A percentile compares a stretch with the other conserved stretches of the same genome.
phyloP scores from a whole-genome alignment of 1,140 invertebrate species.

The Paraescarpia echinospica region DNA sequence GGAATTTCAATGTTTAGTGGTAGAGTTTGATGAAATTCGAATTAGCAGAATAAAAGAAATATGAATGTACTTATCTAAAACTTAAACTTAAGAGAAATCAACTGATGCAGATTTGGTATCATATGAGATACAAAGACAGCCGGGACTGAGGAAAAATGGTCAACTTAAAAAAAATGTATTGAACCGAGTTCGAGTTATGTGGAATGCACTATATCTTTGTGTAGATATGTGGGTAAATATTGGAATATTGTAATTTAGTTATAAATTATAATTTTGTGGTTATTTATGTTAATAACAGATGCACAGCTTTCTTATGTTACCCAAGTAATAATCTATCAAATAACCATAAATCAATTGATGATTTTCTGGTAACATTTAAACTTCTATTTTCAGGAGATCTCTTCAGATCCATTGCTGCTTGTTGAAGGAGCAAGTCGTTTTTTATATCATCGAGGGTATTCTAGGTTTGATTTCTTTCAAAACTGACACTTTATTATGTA shows the following conservation, averaged over 20 bases:
- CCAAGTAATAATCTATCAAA: too few species aligned
- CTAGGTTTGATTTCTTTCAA: constrained; percentile 64
- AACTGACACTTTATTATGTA: too few species aligned
- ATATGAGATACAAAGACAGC: constrained; percentile 16
- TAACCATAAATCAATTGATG: not conserved
- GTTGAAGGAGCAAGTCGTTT: constrained; percentile 93
- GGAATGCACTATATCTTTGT: too few species aligned
- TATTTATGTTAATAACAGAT: not conserved
- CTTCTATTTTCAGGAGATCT: constrained; percentile 75
- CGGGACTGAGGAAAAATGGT: too few species aligned
- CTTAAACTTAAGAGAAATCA: too few species aligned
- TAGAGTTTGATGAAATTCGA: too few species aligned
- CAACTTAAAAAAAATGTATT: too few species aligned
- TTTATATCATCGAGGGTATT: constrained; percentile 96
- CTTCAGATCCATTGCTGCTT: constrained; percentile 76
- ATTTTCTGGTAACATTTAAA: not conserved
- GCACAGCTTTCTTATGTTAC: not conserved
- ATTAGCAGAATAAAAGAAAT: too few species aligned
- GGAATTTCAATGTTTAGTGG: too few species aligned
- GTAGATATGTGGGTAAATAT: not conserved
- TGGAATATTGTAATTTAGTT: not conserved
- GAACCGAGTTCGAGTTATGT: too few species aligned
- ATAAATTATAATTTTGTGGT: too few species aligned
- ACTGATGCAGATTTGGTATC: not conserved
- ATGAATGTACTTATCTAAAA: too few species aligned